Percentiles rank a stretch among this genome's conserved stretches.
These are phyloP conservation scores for Cyrtodaria siliqua DNA, from an alignment of 2,888 invertebrate genomes.

Conservation along the genomic window DNA sequence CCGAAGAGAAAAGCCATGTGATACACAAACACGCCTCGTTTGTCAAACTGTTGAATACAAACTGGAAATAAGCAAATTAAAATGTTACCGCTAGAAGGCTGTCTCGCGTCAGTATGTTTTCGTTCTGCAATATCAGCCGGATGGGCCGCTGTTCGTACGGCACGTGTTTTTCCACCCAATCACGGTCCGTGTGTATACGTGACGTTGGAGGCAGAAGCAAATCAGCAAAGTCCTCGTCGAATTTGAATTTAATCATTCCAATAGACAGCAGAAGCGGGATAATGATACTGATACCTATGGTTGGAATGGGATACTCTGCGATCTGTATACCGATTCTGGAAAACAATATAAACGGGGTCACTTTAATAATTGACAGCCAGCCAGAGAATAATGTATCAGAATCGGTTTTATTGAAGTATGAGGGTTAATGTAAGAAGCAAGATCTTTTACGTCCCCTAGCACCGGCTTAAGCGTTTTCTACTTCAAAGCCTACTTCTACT, in stretches of 20 bases:
- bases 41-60: too few species aligned
- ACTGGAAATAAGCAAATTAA: too few species aligned
- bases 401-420: too few species aligned
- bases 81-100: conserved; percentile 54
- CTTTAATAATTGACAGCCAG: too few species aligned
- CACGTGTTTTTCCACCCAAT: conserved; percentile 56
- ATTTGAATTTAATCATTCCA: conserved; percentile 52
- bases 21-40: too few species aligned
- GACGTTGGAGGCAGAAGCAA: conserved; percentile 53
- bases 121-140: conserved; percentile 50
- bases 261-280: conserved; percentile 43
- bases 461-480: too few species aligned
- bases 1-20: too few species aligned
- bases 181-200: conserved; percentile 51
- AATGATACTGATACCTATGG: conserved; percentile 46
- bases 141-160: conserved; percentile 54
- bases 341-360: background rate
- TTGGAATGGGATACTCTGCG: conserved; percentile 34
- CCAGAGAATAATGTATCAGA: too few species aligned
- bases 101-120: conserved; percentile 49
- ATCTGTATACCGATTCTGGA: conserved; percentile 48
- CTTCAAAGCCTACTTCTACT: too few species aligned
- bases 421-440: too few species aligned
- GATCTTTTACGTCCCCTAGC: too few species aligned
- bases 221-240: conserved; percentile 60